phyloP scores from a whole-genome alignment of 2,113 vertebrate genomes.

The Lycaon pictus region DNA sequence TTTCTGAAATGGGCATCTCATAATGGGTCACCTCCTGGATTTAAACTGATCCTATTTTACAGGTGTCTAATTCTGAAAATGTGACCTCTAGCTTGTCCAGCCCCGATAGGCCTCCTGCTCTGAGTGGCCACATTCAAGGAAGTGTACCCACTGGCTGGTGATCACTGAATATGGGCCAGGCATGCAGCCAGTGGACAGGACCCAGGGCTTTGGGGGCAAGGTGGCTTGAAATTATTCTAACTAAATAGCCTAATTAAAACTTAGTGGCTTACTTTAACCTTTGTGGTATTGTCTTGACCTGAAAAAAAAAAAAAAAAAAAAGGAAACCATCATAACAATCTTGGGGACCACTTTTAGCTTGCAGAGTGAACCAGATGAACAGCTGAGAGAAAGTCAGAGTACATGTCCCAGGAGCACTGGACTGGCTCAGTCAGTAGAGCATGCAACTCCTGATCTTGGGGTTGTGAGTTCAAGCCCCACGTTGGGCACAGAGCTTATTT shows the following conservation, averaged over 20 bases:
- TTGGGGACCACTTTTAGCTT: not conserved
- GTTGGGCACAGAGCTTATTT: not conserved
- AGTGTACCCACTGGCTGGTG: not conserved
- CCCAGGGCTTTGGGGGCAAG: not conserved
- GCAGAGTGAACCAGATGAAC: not conserved
- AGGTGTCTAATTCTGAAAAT: not conserved
- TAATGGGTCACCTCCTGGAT: not conserved
- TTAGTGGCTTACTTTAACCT: not conserved
- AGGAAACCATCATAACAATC: not conserved
- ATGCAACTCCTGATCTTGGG: not conserved
- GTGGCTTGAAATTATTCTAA: not conserved
- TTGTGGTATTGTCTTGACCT: not conserved
- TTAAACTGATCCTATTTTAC: not conserved
- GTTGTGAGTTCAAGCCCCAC: not conserved
- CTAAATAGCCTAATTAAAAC: not conserved
- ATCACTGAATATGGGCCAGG: not conserved
- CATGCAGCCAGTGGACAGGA: not conserved
- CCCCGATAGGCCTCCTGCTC: not conserved
- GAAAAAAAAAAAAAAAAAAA: not conserved
- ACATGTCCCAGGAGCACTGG: not conserved
- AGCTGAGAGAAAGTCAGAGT: not conserved
- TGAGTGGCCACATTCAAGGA: no score
- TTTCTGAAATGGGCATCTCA: slow-evolving; percentile 2
- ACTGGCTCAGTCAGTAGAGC: not conserved
- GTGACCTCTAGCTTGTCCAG: not conserved